Percentiles rank a stretch among this genome's conserved stretches.
Conservation (phyloP, 2,113 vertebrate genomes). For the Nothocercus nigrocapillus region DNA sequence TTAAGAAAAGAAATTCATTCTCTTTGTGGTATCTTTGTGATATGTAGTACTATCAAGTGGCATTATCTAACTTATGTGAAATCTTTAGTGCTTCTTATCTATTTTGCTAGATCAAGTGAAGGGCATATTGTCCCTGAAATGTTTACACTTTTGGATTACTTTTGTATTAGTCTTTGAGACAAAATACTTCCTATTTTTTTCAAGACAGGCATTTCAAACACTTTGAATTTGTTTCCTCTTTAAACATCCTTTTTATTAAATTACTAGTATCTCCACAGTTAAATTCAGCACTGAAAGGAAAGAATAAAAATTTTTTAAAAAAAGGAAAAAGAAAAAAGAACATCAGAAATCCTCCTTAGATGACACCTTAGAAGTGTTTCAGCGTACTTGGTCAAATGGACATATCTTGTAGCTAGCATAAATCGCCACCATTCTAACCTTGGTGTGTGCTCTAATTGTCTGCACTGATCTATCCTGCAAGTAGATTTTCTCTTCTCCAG, state of each 20-base stretch:
- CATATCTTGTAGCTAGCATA: background rate
- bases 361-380: background rate
- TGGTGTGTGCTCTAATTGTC: background rate
- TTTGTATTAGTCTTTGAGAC: background rate
- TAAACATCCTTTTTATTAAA: background rate
- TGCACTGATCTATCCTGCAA: background rate
- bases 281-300: background rate
- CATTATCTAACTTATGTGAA: background rate
- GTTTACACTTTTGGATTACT: background rate
- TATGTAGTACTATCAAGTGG: background rate
- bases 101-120: background rate
- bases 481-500: background rate
- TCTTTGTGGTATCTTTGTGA: background rate
- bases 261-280: background rate
- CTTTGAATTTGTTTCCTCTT: background rate
- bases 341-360: background rate
- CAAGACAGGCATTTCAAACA: background rate
- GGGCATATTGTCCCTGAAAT: background rate
- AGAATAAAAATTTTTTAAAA: background rate
- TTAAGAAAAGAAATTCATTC: background rate
- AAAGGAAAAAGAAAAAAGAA: background rate
- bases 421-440: background rate
- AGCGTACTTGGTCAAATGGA: background rate
- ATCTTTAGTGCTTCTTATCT: background rate
- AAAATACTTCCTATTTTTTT: background rate